Base-by-base conservation (phyloP, 2,113 vertebrate genomes). In the Gavia stellata region DNA sequence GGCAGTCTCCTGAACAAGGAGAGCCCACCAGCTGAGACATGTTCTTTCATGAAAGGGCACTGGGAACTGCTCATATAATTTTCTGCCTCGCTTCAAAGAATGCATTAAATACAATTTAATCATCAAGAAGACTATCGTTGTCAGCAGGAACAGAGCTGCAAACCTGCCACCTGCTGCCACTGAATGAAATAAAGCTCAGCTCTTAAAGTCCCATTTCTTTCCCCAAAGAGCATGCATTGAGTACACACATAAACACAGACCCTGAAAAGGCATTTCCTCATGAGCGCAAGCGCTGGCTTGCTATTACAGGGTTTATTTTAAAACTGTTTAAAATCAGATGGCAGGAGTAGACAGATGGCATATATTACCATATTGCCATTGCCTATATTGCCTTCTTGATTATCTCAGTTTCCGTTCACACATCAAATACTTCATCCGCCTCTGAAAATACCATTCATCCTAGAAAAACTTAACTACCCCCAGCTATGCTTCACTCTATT, bases 91-190 rank as follows among this genome's bases (percentile, higher is more conserved):
- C 71, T 97, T 97, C 95, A 95, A 97, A 93, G 91, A 92, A 96
- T 68, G 73, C 44, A 90, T 96, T 97, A 97, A 97, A 95, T 92
- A 89, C 88, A 92, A 86, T 97, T 95, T 97, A 96, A 97, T 95
- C 95, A 97, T 91, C 75, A 94, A 95, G 92, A 90, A 97, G 88
- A 92, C 88, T 94, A 93, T 61, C 18, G 17, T 56, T 94, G 92
- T 88, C 84, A 97, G 96, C 90, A 94, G 93, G 92, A 96, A 90
- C 45, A 86, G 86, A 95, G 88, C 74, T 91, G 88, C 94, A 90
- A 95, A 85, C 84, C n/a, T 94, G 86, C 85, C 79, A 49, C 65
- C 86, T 94, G 88, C 91, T 84, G 92, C 59, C n/a, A 17, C 40
- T 88, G 95, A 97, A 88, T 82, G 53, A 95, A 95, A 94, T 85